These are phyloP conservation scores for Dicrurus megarhynchus DNA, from an alignment of 2,113 vertebrate genomes.

Conservation along the genomic window DNA sequence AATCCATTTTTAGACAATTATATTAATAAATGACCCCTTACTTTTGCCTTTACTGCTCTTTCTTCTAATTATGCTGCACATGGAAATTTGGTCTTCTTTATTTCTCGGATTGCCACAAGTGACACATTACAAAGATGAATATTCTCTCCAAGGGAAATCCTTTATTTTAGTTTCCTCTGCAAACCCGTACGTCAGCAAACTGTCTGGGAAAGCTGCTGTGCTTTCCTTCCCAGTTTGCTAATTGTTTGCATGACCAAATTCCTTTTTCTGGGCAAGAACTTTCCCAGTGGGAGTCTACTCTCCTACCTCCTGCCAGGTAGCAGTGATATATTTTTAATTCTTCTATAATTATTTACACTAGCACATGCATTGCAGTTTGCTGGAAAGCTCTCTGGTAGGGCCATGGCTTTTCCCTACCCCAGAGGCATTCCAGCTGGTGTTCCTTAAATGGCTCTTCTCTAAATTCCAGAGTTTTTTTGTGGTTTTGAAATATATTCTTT, in stretches of 20 bases:
- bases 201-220: neutral
- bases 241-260: neutral
- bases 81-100: neutral
- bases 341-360: neutral
- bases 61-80: neutral
- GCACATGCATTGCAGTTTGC: neutral
- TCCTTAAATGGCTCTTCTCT: neutral
- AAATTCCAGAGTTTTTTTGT: neutral
- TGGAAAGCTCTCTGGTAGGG: neutral
- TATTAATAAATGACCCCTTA: neutral
- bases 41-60: neutral
- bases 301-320: neutral
- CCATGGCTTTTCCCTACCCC: neutral
- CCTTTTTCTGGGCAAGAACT: neutral
- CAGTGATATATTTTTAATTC: neutral
- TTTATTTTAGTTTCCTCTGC: neutral
- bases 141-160: neutral
- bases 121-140: neutral
- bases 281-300: neutral
- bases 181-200: neutral
- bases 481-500: neutral
- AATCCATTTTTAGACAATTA: neutral
- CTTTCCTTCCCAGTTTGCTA: neutral
- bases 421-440: rapidly evolving
- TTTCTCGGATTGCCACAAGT: neutral